Evolutionary conservation across 2,888 invertebrate genomes (phyloP).

Genomic region (Clusia tigrina): DNA sequence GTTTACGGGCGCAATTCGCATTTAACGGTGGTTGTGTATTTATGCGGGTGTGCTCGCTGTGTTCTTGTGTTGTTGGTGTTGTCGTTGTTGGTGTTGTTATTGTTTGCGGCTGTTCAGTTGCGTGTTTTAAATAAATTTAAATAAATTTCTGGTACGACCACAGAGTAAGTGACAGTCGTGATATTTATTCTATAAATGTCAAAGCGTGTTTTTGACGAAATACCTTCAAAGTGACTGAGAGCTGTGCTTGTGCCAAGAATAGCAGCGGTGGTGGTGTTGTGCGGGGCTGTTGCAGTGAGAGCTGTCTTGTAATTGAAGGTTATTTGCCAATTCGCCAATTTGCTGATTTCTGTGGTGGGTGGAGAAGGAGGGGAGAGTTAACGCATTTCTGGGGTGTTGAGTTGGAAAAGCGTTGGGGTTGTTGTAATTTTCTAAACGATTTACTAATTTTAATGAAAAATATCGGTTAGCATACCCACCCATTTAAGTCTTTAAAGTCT

Average conservation of each 20-base stretch:
- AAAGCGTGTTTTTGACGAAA: constrained; percentile 39
- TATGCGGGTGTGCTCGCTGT: constrained; percentile 35
- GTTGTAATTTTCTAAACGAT: neutral
- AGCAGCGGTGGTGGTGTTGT: constrained; percentile 17
- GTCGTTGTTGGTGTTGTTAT: constrained; percentile 10
- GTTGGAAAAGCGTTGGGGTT: neutral
- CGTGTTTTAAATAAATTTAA: constrained; percentile 45
- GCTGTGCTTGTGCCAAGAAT: constrained; percentile 24
- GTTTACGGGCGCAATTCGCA: constrained; percentile 24
- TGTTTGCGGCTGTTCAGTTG: constrained; percentile 44
- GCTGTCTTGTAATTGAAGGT: constrained; percentile 32
- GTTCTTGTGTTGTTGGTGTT: constrained; percentile 36
- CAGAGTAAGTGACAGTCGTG: constrained; percentile 46
- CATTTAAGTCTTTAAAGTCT: too few relatives aligned
- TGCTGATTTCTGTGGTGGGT: neutral
- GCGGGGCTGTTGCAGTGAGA: constrained; percentile 28
- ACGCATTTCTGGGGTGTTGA: neutral
- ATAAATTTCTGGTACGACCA: constrained; percentile 27
- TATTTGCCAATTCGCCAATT: constrained; percentile 42
- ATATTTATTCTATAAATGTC: constrained; percentile 47
- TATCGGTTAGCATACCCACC: too few relatives aligned
- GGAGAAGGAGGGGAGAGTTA: constrained; percentile 27
- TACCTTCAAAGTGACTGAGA: neutral
- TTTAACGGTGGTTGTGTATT: constrained; percentile 27
- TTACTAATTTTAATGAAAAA: neutral